A percentile compares a stretch with the other conserved stretches of the same genome.
phyloP scores from a whole-genome alignment of 1,140 invertebrate genomes.

The Hetaerina americana region DNA sequence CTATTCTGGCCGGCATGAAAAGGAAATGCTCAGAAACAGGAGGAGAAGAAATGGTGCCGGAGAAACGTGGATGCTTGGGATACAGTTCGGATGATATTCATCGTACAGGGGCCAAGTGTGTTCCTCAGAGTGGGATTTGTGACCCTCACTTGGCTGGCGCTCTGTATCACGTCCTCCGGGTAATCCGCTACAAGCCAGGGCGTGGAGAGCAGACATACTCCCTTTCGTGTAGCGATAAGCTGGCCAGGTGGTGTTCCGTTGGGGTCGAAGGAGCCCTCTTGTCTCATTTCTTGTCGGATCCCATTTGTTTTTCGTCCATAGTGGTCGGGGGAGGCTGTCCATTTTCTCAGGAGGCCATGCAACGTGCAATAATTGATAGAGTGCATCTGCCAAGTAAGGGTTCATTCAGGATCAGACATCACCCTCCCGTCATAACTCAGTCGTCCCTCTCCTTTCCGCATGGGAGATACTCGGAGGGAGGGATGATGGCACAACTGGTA shows the following conservation, averaged over 20 bases:
- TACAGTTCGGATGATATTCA: conserved; percentile 46
- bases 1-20: too few relatives aligned
- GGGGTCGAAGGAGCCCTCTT: conserved; percentile 54
- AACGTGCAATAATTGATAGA: conserved; percentile 39
- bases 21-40: conserved; percentile 11
- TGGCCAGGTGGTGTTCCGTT: conserved; percentile 73
- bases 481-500: conserved; percentile 20
- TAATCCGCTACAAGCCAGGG: conserved; percentile 80
- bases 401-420: background rate
- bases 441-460: background rate
- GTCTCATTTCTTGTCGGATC: conserved; percentile 46
- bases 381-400: background rate
- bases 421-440: background rate
- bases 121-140: conserved; percentile 34
- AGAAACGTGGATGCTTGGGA: conserved; percentile 6
- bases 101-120: conserved; percentile 81
- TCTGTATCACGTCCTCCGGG: conserved; percentile 56
- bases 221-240: conserved; percentile 87
- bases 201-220: conserved; percentile 78
- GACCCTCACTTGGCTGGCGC: conserved; percentile 40
- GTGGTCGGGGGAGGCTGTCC: conserved; percentile 55
- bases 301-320: conserved; percentile 56
- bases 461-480: background rate
- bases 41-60: background rate
- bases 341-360: conserved; percentile 45